Evolutionary conservation across 2,888 invertebrate genomes (phyloP), one percentile per base, ranked within the genome.

Genomic region (Biston betularia): DNA sequence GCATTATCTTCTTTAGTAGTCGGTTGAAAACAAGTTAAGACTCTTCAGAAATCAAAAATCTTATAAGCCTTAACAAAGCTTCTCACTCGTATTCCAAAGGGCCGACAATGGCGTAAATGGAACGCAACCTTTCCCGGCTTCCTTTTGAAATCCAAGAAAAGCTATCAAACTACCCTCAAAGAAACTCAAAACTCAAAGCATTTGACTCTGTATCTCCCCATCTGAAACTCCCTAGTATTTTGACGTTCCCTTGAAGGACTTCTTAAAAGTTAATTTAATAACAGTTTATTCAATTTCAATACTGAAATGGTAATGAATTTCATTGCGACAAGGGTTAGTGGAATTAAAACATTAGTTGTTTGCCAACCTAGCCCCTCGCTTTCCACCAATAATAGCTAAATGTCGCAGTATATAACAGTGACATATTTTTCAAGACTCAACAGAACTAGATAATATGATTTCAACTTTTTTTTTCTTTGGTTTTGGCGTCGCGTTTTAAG

Each of bases 301-400:
- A 35, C n/a, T 57, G 45, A 53, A 64, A 58, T n/a, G 12, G 35
- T 42, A 33, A 38, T 57, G 10, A 58, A 64, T 49, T 49, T 54
- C n/a, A 54, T 53, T 52, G 48, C 42, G 42, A 54, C 59, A 59
- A 34, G 45, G 55, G 44, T 24, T 46, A 24, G 45, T 60, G 38
- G 60, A 55, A 55, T 65, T 59, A 60, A 55, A 65, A 55, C 53
- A 60, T 60, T 60, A 55, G 44, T 60, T 55, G 49, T 60, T 55
- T 55, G 44, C 65, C 60, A 55, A 55, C 60, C 54, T 60, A 55
- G 55, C 48, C 45, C 38, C 55, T 52, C 45, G 45, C 11, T 52
- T 50, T 52, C 44, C 56, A 45, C 63, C 50, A 52, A 56, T 56
- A 42, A 58, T 58, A 35, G 48, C 57, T 40, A 48, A 46, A 58